A percentile compares a stretch with the other conserved stretches of the same genome.
Conservation (phyloP, 2,888 invertebrate genomes). For the Erebia epiphron region DNA sequence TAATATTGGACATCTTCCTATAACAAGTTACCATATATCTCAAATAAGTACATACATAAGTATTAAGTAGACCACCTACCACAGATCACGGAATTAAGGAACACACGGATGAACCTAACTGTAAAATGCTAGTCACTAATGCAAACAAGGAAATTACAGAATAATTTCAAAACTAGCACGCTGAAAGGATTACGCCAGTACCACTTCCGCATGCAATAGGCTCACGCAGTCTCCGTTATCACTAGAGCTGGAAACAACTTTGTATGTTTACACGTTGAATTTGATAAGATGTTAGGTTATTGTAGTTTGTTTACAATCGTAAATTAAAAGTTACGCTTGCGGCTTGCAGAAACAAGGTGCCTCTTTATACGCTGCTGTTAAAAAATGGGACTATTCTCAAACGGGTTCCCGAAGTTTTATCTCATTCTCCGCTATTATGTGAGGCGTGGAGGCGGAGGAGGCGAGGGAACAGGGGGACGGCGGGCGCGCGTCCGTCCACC, state of each 20-base stretch:
- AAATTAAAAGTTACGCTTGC: slow-evolving; percentile 33
- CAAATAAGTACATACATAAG: not conserved
- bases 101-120: not conserved
- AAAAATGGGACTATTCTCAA: slow-evolving; percentile 68
- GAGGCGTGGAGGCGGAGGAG: slow-evolving; percentile 53
- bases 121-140: slow-evolving; percentile 22
- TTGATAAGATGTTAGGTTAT: not conserved
- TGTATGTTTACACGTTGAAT: not conserved
- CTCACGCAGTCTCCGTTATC: slow-evolving; percentile 49
- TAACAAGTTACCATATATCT: not conserved
- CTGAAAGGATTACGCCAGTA: slow-evolving; percentile 73
- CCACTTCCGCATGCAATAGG: slow-evolving; percentile 76
- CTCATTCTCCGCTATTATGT: slow-evolving; percentile 64
- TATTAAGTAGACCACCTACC: no score
- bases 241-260: slow-evolving; percentile 20
- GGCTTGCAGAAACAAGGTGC: slow-evolving; percentile 39
- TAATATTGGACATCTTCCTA: slow-evolving; percentile 5
- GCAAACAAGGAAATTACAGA: slow-evolving; percentile 76
- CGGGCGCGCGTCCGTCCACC: slow-evolving; percentile 71
- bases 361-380: slow-evolving; percentile 50
- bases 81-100: no score
- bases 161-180: slow-evolving; percentile 77
- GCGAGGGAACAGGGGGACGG: slow-evolving; percentile 52
- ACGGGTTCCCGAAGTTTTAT: slow-evolving; percentile 74
- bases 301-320: slow-evolving; percentile 13